Conservation (phyloP, 2,113 vertebrate genomes). For the Porphyrio hochstetteri region DNA sequence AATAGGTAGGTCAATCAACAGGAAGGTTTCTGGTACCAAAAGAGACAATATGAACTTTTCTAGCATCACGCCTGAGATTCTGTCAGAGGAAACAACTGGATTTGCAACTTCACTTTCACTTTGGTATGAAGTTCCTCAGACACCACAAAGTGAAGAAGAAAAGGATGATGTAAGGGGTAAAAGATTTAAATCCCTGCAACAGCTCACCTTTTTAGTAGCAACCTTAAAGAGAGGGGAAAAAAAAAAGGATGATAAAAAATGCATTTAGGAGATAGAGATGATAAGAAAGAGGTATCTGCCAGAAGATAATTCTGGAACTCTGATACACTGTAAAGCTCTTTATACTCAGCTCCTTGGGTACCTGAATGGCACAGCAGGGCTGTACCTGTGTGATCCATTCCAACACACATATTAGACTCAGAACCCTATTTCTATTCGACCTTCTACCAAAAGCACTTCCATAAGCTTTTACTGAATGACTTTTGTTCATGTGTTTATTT, state of each 20-base stretch:
- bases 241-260: not conserved
- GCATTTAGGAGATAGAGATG: not conserved
- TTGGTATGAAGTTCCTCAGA: not conserved
- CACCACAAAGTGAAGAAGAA: not conserved
- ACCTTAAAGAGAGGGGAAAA: not conserved
- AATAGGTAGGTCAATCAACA: not conserved
- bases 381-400: not conserved
- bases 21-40: not conserved
- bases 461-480: not conserved
- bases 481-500: slow-evolving; percentile 18
- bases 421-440: not conserved
- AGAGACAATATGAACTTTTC: not conserved
- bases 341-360: not conserved
- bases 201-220: not conserved
- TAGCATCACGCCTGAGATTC: not conserved
- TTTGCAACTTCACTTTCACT: not conserved
- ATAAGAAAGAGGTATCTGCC: not conserved
- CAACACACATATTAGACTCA: not conserved
- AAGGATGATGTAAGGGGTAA: not conserved
- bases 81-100: not conserved
- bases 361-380: not conserved
- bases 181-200: not conserved
- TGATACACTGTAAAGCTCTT: not conserved
- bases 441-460: not conserved
- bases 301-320: not conserved